phyloP scores from a whole-genome alignment of 1,140 invertebrate genomes.

The Mya arenaria region DNA sequence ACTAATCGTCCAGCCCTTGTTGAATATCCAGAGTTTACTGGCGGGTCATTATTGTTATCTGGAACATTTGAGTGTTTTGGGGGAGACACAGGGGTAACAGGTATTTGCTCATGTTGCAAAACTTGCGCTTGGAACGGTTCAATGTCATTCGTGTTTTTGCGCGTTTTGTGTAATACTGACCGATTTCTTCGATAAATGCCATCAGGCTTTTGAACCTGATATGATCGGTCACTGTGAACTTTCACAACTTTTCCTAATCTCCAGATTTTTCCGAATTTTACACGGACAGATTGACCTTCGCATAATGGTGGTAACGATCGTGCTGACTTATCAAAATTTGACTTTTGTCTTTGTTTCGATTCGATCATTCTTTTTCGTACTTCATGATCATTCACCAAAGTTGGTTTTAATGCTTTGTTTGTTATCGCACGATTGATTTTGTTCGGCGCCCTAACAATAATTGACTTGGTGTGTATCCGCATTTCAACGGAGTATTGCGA shows the following conservation, averaged over 20 bases:
- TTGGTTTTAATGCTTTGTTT: neutral
- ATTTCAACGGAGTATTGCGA: slow-evolving; percentile 35
- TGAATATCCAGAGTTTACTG: too few relatives aligned
- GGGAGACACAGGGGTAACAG: too few relatives aligned
- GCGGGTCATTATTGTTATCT: too few relatives aligned
- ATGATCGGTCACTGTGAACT: slow-evolving; percentile 15
- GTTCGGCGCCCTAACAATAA: slow-evolving; percentile 34
- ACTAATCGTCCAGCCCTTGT: too few relatives aligned
- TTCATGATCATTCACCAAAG: neutral
- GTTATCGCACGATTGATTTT: slow-evolving; percentile 34
- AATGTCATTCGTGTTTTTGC: too few relatives aligned
- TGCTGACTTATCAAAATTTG: neutral
- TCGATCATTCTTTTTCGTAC: neutral
- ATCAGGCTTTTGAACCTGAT: too few relatives aligned
- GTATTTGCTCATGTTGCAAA: too few relatives aligned
- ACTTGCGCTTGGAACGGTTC: too few relatives aligned
- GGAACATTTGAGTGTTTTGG: too few relatives aligned
- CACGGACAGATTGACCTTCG: neutral
- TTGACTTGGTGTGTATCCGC: slow-evolving; percentile 44
- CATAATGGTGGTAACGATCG: neutral
- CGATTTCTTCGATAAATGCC: too few relatives aligned
- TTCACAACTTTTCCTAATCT: neutral
- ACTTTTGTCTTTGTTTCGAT: neutral
- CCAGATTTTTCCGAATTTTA: neutral
- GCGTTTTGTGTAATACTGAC: too few relatives aligned